phyloP scores from a whole-genome alignment of 2,888 invertebrate genomes.

The Tanytarsus gracilentus region DNA sequence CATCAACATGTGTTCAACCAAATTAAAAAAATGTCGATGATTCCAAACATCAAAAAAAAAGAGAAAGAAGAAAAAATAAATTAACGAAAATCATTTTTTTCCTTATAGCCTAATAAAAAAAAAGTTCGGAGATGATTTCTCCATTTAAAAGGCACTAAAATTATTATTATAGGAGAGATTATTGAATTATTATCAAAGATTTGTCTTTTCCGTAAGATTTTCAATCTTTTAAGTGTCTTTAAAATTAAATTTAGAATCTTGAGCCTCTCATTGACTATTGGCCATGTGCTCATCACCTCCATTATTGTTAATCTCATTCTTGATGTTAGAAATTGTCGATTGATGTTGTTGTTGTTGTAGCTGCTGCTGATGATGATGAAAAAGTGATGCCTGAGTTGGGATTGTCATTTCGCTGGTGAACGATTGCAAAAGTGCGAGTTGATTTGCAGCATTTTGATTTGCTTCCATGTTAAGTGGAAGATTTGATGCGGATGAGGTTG shows the following conservation, averaged over 20 bases:
- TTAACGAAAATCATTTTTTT: too few species aligned
- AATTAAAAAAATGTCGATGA: too few species aligned
- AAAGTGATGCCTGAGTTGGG: conserved; percentile 26
- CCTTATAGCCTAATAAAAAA: too few species aligned
- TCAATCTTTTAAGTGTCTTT: conserved; percentile 28
- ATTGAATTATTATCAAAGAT: too few species aligned
- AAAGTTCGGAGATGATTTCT: too few species aligned
- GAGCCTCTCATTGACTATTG: conserved; percentile 1
- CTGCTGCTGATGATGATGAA: conserved; percentile 30
- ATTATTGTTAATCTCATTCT: conserved; percentile 26
- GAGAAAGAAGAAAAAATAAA: too few species aligned
- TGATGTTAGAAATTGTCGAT: neutral
- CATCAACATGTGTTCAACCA: too few species aligned
- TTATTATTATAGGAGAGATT: neutral
- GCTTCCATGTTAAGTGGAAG: neutral
- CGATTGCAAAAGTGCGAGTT: conserved; percentile 18
- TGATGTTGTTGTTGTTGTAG: conserved; percentile 23
- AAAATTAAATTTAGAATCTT: conserved; percentile 9
- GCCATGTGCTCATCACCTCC: conserved; percentile 13
- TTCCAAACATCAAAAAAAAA: too few species aligned
- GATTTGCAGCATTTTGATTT: conserved; percentile 15
- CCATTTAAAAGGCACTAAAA: neutral
- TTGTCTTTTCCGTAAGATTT: conserved; percentile 29
- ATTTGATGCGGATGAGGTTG: neutral
- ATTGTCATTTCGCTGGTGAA: conserved; percentile 29